Percentiles rank a stretch among this genome's conserved stretches.
Conservation (phyloP, 2,888 invertebrate genomes). For the Synanthedon andrenaeformis region DNA sequence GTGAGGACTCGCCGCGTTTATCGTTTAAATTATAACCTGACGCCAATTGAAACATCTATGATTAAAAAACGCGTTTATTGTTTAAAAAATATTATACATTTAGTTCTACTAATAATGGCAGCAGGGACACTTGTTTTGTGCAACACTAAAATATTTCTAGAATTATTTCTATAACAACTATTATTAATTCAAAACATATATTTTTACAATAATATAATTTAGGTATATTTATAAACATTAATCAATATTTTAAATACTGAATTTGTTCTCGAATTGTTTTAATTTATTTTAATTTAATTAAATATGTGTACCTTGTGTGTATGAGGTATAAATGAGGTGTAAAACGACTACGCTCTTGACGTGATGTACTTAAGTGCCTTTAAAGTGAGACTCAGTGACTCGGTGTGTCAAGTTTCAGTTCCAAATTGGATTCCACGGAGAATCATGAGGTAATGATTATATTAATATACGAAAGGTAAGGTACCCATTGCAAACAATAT, state of each 20-base stretch:
- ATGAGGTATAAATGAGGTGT: neutral
- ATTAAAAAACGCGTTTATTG: neutral
- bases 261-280: too few relatives aligned
- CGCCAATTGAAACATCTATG: conserved; percentile 2
- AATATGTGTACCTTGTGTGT: too few relatives aligned
- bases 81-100: neutral
- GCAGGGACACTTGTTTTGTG: too few relatives aligned
- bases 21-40: neutral
- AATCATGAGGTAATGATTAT: conserved; percentile 44
- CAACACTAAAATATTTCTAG: too few relatives aligned
- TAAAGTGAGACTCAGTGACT: conserved; percentile 20
- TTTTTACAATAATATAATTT: too few relatives aligned
- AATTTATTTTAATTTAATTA: too few relatives aligned
- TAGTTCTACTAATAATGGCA: too few relatives aligned
- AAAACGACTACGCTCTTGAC: conserved; percentile 9
- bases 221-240: too few relatives aligned
- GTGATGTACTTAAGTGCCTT: conserved; percentile 34
- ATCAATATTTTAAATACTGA: too few relatives aligned
- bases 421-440: conserved; percentile 56
- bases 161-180: too few relatives aligned
- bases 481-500: too few relatives aligned
- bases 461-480: neutral
- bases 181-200: too few relatives aligned
- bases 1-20: conserved; percentile 10
- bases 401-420: conserved; percentile 20